These are phyloP conservation scores for Portevinia maculata DNA, from an alignment of 2,888 invertebrate genomes.

Conservation along the genomic window DNA sequence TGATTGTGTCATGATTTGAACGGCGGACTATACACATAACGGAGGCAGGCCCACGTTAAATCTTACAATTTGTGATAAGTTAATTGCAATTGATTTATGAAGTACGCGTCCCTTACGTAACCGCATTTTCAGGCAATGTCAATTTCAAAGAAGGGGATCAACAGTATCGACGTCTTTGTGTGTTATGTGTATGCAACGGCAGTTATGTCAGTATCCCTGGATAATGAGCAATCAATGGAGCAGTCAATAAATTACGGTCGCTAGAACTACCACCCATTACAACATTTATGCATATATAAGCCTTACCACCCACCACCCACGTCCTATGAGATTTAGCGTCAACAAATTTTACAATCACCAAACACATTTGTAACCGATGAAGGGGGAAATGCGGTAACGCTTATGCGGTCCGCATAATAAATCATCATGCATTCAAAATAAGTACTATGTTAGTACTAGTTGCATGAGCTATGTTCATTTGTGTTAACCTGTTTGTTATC, in stretches of 20 bases:
- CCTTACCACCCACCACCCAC: slow-evolving; percentile 48
- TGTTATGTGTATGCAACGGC: slow-evolving; percentile 25
- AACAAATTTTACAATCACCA: slow-evolving; percentile 73
- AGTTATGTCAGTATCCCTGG: slow-evolving; percentile 51
- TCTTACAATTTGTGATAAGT: slow-evolving; percentile 76
- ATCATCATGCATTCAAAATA: slow-evolving; percentile 55
- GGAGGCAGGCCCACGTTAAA: slow-evolving; percentile 72
- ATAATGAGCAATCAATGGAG: slow-evolving; percentile 52
- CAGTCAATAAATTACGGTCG: slow-evolving; percentile 64
- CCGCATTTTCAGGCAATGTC: slow-evolving; percentile 56
- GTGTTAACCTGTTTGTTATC: slow-evolving; percentile 20
- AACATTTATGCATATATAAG: background rate
- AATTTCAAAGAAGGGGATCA: slow-evolving; percentile 50
- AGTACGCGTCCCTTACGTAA: slow-evolving; percentile 72
- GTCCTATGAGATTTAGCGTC: slow-evolving; percentile 71
- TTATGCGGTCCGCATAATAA: slow-evolving; percentile 65
- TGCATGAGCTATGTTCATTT: background rate
- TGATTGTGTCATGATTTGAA: slow-evolving; percentile 61
- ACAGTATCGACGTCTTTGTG: slow-evolving; percentile 43
- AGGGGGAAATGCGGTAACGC: slow-evolving; percentile 71
- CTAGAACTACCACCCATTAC: slow-evolving; percentile 9
- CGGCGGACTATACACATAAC: background rate
- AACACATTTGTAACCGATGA: slow-evolving; percentile 73
- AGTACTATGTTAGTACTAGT: slow-evolving; percentile 7
- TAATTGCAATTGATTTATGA: slow-evolving; percentile 77